Evolutionary conservation across 2,797 vertebrate species (phyloP), one percentile per base, ranked within the genome.

Genomic region (Microctenopoma stevenorrisi): DNA sequence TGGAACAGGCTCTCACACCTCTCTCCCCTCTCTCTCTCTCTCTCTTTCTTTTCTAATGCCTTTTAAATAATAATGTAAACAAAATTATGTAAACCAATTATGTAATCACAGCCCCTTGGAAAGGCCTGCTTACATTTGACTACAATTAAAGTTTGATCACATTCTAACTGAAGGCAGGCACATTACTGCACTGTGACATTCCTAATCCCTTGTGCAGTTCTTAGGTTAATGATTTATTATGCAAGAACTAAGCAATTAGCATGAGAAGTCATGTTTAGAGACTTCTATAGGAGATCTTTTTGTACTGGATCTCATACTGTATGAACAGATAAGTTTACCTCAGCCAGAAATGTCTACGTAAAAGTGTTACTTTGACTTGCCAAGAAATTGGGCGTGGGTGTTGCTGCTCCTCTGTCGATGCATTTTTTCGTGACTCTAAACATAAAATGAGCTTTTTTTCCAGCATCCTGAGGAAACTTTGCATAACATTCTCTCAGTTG

Each of bases 71-170:
- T 78, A 76, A 78, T 49, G 47, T 62, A 80, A 82, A 86, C 62
- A 67, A 42, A 68, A 72, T 85, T 66, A 78, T 72, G 68, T 74
- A 78, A 86, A 78, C 57, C 66, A 79, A 74, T 83, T 75, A 72
- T 75, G 76, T 53, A 75, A 82, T 68, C 67, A 49, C 38, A 56
- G 60, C 42, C 64, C 40, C 15, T 56, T 52, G 68, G 61, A 83
- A 74, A 67, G 22, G 61, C 47, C 59, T 63, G 60, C 67, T 61
- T 72, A 64, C 68, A 61, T 26, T 35, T 51, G 38, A 60, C 40
- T 62, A 50, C 76, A 76, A 78, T 85, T 73, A 54, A 15, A 71
- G 65, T 67, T 18, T 48, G n/a, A 81, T 70, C 55, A 47, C 64
- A 58, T 52, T 53, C 35, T 54, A 62, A 79, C 72, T 62, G 61